Percentiles rank a stretch among this genome's conserved stretches.
Evolutionary conservation across 2,888 invertebrate genomes (phyloP).

Genomic region (Syrista parreyssii): DNA sequence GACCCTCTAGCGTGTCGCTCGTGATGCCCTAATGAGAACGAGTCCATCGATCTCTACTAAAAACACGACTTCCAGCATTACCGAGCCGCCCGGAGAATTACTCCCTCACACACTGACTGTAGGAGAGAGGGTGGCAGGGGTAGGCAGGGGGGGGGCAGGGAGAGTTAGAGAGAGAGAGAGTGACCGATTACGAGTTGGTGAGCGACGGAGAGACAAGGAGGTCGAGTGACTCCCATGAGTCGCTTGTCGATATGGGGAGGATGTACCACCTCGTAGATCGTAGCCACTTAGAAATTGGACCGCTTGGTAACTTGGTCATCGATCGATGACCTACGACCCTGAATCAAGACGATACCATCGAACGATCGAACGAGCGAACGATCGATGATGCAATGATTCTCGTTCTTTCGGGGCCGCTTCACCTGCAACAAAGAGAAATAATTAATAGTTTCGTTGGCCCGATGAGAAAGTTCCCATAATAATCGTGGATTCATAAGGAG

Average conservation of each 20-base stretch:
- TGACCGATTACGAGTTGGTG: too few relatives aligned
- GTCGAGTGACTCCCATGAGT: background rate
- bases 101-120: background rate
- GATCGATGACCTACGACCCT: constrained; percentile 7
- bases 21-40: constrained; percentile 10
- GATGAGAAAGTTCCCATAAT: constrained; percentile 25
- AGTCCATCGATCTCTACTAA: constrained; percentile 2
- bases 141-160: too few relatives aligned
- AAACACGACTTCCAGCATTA: constrained; percentile 1
- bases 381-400: constrained; percentile 31
- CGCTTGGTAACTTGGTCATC: constrained; percentile 37
- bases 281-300: constrained; percentile 33
- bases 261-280: background rate
- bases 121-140: background rate
- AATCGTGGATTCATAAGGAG: constrained; percentile 21
- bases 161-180: too few relatives aligned
- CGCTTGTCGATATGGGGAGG: background rate
- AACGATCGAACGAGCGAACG: constrained; percentile 20
- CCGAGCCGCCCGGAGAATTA: background rate
- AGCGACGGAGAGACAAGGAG: background rate
- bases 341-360: constrained; percentile 8
- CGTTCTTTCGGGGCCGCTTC: constrained; percentile 21
- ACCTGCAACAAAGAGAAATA: constrained; percentile 24
- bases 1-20: constrained; percentile 11
- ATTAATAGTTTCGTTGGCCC: constrained; percentile 18